Conservation (phyloP, 2,888 invertebrate species). For the Conus canariensis region DNA sequence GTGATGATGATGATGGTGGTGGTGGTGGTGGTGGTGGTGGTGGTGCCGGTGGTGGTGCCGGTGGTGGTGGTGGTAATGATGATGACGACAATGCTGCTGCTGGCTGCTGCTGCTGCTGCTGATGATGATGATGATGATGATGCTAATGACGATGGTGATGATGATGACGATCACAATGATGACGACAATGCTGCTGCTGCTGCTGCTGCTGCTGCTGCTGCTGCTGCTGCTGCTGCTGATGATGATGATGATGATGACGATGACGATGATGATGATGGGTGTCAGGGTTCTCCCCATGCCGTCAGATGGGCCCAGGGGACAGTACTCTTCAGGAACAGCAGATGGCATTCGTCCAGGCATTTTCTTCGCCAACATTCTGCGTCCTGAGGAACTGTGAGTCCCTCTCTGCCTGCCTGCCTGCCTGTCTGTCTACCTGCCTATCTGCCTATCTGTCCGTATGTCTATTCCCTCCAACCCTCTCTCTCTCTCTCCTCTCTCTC, state of each 20-base stretch:
- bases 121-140: background rate
- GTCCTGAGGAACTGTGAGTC: conserved; percentile 30
- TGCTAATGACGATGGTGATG: too few species aligned
- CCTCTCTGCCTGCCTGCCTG: background rate
- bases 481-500: background rate
- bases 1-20: too few species aligned
- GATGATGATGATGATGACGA: too few species aligned
- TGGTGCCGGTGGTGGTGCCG: too few species aligned
- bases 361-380: conserved; percentile 55
- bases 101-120: too few species aligned
- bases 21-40: background rate
- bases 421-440: background rate
- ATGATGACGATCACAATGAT: too few species aligned
- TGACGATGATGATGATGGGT: too few species aligned
- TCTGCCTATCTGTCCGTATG: background rate
- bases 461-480: background rate
- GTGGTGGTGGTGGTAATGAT: too few species aligned
- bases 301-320: conserved; percentile 55
- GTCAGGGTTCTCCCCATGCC: conserved; percentile 54
- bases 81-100: too few species aligned
- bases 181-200: too few species aligned
- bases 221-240: too few species aligned
- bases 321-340: conserved; percentile 57
- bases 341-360: conserved; percentile 58
- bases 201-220: too few species aligned